Evolutionary conservation across 2,888 invertebrate species (phyloP).

Genomic region (Tridacna crocea): DNA sequence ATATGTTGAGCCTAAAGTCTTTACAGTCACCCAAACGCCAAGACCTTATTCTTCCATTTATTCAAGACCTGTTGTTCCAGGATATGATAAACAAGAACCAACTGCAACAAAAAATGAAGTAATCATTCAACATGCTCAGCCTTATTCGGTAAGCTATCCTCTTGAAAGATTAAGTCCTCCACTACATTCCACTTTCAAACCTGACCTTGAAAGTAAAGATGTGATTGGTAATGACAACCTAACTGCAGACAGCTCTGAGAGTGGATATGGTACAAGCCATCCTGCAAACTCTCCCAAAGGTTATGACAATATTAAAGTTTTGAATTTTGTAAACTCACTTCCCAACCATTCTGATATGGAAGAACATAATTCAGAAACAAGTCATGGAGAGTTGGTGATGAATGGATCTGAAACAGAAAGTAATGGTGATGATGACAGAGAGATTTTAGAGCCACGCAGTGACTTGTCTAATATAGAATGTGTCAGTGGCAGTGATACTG

Average conservation of each 20-base stretch:
- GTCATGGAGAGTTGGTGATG: conserved; percentile 32
- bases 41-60: conserved; percentile 19
- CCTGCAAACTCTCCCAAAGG: conserved; percentile 48
- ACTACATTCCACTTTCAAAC: conserved; percentile 28
- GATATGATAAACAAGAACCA: conserved; percentile 15
- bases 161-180: conserved; percentile 24
- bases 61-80: conserved; percentile 10
- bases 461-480: conserved; percentile 41
- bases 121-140: conserved; percentile 17
- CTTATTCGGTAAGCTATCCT: background rate
- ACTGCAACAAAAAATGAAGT: conserved; percentile 4
- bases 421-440: conserved; percentile 24
- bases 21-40: background rate
- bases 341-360: conserved; percentile 56
- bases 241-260: conserved; percentile 56
- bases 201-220: conserved; percentile 42
- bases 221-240: conserved; percentile 37
- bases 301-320: conserved; percentile 50
- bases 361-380: conserved; percentile 44
- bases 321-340: conserved; percentile 60
- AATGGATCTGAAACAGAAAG: conserved; percentile 55
- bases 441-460: conserved; percentile 9
- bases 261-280: conserved; percentile 59
- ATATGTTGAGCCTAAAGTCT: conserved; percentile 17
- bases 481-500: conserved; percentile 58